Evolutionary conservation across 2,888 invertebrate genomes (phyloP), one percentile per base, ranked within the genome.

Genomic region (Gasteruption jaculator): DNA sequence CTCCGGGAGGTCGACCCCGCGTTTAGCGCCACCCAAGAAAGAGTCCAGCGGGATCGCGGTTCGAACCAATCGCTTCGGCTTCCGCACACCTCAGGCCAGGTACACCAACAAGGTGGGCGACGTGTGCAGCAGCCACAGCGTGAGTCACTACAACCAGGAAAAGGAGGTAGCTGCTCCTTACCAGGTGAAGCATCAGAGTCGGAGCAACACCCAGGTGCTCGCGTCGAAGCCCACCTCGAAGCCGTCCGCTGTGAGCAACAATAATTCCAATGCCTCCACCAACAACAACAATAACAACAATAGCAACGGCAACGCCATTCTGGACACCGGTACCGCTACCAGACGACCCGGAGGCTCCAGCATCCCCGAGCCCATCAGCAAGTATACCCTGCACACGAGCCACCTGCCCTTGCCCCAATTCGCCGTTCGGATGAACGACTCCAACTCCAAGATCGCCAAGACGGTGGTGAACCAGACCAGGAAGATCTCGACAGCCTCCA

Each of bases 391-490:
- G 37, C 83, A 83, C 54, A 81, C 84, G 20, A 83, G 82, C 41
- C 85, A 86, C 60, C 72, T 89, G 52, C 89, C 89, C 0, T 73
- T 79, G 45, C 87, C 87, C 1, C 87, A 88, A 69, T 83, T 79
- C 58, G 79, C 83, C 14, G 74, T 77, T 26, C 25, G 76, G 76
- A 49, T 79, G 77, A 63, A 72, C 74, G 47, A 75, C 74, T 54
- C 85, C 78, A 71, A 75, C 41, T 58, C 81, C 5, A 88, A 88
- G 71, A 77, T 78, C 33, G 83, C 83, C 35, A 88, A 88, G 65
- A 83, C 83, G 40, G 72, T 76, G 34, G 84, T 81, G 22, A 88
- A 88, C 63, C 86, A 80, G 56, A 82, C 79, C 45, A 77, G 82
- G 49, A 82, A 80, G 65, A 74, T 78, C 6, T 75, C 72, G 1